These are phyloP conservation scores for Sternarchorhynchus goeldii DNA, from an alignment of 2,797 vertebrate genomes.

Conservation along the genomic window DNA sequence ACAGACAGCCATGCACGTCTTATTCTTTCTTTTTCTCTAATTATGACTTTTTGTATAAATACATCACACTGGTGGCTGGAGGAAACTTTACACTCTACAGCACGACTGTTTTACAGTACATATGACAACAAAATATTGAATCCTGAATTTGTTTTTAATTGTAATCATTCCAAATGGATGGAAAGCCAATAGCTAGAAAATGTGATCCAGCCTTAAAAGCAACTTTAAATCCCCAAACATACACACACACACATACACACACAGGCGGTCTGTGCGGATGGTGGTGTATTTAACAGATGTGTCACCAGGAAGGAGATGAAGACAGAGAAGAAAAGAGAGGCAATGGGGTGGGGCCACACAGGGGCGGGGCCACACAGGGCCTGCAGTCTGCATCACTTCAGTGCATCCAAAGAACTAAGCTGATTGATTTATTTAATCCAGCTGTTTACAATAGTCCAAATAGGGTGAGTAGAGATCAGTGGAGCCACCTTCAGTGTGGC, in stretches of 20 bases:
- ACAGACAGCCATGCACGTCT: too few species aligned
- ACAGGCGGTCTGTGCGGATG: constrained; percentile 25
- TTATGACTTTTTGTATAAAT: too few species aligned
- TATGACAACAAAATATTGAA: too few species aligned
- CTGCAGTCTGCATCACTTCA: constrained; percentile 77
- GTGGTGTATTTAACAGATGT: constrained; percentile 49
- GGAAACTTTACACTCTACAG: too few species aligned
- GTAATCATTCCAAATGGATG: too few species aligned
- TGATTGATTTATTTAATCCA: constrained; percentile 74
- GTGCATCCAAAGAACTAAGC: constrained; percentile 78
- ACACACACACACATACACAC: constrained; percentile 36
- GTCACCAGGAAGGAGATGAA: constrained; percentile 38
- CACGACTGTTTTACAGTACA: too few species aligned
- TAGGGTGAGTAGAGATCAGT: constrained; percentile 47
- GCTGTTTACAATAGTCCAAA: constrained; percentile 39
- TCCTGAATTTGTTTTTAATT: too few species aligned
- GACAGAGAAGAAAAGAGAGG: not conserved
- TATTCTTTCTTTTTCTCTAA: too few species aligned
- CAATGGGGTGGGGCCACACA: too few species aligned
- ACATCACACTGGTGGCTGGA: too few species aligned
- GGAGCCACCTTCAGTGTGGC: not conserved
- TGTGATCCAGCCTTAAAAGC: too few species aligned
- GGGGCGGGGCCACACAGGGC: constrained; percentile 68
- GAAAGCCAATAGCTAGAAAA: too few species aligned
- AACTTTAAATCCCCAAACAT: not conserved